Percentiles rank a stretch among this genome's conserved stretches.
These are phyloP conservation scores for Hymenochirus boettgeri DNA, from an alignment of 2,113 vertebrate species.

Conservation along the genomic window DNA sequence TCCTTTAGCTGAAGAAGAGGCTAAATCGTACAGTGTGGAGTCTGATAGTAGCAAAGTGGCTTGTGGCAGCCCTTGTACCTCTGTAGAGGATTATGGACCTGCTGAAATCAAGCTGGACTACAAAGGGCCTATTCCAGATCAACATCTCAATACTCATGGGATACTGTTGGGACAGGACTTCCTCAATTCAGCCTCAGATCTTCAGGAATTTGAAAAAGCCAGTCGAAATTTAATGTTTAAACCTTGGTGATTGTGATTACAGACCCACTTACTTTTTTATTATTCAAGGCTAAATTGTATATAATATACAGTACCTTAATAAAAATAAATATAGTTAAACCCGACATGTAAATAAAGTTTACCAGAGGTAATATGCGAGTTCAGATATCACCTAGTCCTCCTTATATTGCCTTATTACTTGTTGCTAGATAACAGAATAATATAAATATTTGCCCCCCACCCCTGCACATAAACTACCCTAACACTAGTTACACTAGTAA, in stretches of 20 bases:
- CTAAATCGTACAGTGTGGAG: slow-evolving; percentile 19
- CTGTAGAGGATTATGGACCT: slow-evolving; percentile 11
- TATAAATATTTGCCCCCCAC: too few relatives aligned
- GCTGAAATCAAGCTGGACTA: slow-evolving; percentile 17
- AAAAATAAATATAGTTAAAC: too few relatives aligned
- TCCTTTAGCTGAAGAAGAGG: slow-evolving; percentile 3
- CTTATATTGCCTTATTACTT: too few relatives aligned
- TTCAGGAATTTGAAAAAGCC: slow-evolving; percentile 6
- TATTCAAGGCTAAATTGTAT: too few relatives aligned
- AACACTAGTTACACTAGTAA: too few relatives aligned
- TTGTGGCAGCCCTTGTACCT: slow-evolving; percentile 3
- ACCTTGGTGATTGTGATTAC: slow-evolving; percentile 27
- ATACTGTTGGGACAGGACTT: slow-evolving; percentile 8
- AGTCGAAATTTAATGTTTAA: slow-evolving; percentile 14
- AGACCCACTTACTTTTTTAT: too few relatives aligned
- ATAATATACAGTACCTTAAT: too few relatives aligned
- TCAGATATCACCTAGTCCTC: too few relatives aligned
- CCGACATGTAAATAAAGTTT: too few relatives aligned
- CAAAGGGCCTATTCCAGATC: slow-evolving; percentile 9
- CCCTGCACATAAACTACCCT: too few relatives aligned
- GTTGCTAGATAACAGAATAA: too few relatives aligned
- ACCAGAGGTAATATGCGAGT: too few relatives aligned
- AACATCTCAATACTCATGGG: slow-evolving; percentile 1
- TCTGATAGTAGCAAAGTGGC: slow-evolving; percentile 9
- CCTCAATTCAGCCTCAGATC: not conserved